phyloP scores from a whole-genome alignment of 2,113 vertebrate species.

The Boulengerochromis microlepis region DNA sequence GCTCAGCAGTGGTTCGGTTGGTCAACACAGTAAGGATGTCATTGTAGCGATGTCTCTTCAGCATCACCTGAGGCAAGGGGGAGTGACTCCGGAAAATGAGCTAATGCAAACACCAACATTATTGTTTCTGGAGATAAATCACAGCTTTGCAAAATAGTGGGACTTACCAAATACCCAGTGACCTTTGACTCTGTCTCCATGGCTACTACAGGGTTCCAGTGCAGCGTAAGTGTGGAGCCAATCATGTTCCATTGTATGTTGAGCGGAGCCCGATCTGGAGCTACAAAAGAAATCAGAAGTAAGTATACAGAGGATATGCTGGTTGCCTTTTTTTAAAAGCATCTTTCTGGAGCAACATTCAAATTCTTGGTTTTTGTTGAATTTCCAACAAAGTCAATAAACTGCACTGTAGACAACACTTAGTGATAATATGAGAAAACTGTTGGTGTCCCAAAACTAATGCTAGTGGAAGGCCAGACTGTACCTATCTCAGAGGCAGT shows the following conservation, averaged over 20 bases:
- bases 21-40: conserved; percentile 71
- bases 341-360: not conserved
- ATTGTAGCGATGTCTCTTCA: conserved; percentile 77
- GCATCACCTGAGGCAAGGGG: conserved; percentile 75
- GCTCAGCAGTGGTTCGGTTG: conserved; percentile 76
- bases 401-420: not conserved
- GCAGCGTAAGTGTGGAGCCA: conserved; percentile 81
- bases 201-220: conserved; percentile 90
- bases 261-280: conserved; percentile 86
- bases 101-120: not conserved
- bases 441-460: not conserved
- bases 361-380: not conserved
- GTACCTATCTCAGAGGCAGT: not conserved
- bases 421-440: not conserved
- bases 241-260: conserved; percentile 90
- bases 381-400: not conserved
- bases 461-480: not conserved
- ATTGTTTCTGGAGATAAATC: not conserved
- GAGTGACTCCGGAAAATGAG: not conserved
- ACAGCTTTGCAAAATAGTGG: not conserved
- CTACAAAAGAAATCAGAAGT: conserved; percentile 55
- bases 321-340: not conserved
- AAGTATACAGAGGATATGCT: not conserved
- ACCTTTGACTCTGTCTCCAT: conserved; percentile 90
- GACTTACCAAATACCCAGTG: conserved; percentile 86